Conservation (phyloP, 2,113 vertebrate genomes). For the Brachyhypopomus occidentalis region DNA sequence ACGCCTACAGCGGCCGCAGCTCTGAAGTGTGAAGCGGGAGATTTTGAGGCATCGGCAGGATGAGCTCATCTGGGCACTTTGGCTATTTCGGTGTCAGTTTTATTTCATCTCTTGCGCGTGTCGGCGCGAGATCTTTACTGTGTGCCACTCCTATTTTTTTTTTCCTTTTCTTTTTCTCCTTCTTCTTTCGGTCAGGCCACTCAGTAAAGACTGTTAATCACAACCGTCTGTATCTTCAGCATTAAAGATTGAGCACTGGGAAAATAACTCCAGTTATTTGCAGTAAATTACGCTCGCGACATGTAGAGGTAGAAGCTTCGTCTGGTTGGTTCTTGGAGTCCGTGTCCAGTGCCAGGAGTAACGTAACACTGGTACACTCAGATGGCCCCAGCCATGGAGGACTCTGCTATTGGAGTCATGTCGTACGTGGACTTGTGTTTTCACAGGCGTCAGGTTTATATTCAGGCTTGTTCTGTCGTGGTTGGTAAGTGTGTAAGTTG, state of each 20-base stretch:
- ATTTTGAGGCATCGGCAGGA: conserved; percentile 68
- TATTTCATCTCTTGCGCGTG: conserved; percentile 63
- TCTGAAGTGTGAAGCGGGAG: conserved; percentile 65
- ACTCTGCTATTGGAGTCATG: conserved; percentile 45
- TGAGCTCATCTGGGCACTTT: conserved; percentile 54
- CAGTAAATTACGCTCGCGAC: conserved; percentile 67
- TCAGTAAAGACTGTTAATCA: conserved; percentile 73
- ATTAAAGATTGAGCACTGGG: conserved; percentile 62
- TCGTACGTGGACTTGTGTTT: conserved; percentile 24
- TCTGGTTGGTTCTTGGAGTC: conserved; percentile 41
- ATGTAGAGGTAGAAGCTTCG: conserved; percentile 51
- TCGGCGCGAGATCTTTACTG: conserved; percentile 62
- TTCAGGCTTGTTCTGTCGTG: conserved; percentile 74
- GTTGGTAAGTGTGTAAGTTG: conserved; percentile 78
- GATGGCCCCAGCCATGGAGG: conserved; percentile 28
- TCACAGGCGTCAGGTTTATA: conserved; percentile 54
- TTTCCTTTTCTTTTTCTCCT: conserved; percentile 49
- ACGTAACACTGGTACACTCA: conserved; percentile 56
- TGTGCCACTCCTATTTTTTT: conserved; percentile 51
- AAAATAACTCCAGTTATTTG: conserved; percentile 67
- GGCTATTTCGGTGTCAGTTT: conserved; percentile 50
- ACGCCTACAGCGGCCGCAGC: conserved; percentile 50
- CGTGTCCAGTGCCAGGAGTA: conserved; percentile 53
- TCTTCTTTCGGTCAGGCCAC: conserved; percentile 74
- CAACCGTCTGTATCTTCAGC: conserved; percentile 66